These are phyloP conservation scores for Sinotaia quadrata DNA, from an alignment of 2,888 invertebrate genomes.

Conservation along the genomic window DNA sequence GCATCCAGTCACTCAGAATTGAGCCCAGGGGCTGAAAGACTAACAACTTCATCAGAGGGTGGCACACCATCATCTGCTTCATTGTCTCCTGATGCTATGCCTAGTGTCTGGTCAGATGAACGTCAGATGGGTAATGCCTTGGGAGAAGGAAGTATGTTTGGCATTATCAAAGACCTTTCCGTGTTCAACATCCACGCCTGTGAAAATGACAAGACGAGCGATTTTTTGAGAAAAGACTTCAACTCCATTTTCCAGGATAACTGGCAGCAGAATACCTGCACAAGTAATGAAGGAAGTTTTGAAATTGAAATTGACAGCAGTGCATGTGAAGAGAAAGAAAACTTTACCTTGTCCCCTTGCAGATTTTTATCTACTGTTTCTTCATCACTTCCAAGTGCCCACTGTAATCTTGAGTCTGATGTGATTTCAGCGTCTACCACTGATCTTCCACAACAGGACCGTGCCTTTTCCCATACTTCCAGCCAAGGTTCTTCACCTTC, in stretches of 20 bases:
- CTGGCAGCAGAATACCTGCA: neutral
- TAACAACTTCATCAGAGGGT: conserved; percentile 26
- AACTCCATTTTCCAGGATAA: conserved; percentile 30
- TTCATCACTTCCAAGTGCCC: neutral
- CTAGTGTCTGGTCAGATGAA: conserved; percentile 4
- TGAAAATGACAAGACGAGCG: conserved; percentile 66
- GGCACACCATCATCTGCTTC: conserved; percentile 11
- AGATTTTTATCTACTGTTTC: neutral
- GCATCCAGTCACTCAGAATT: conserved; percentile 28
- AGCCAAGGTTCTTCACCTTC: neutral
- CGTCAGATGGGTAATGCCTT: neutral
- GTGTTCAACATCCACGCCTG: conserved; percentile 66
- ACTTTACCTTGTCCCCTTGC: neutral
- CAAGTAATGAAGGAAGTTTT: neutral
- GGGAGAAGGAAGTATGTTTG: conserved; percentile 51
- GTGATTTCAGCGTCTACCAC: neutral
- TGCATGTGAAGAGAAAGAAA: conserved; percentile 5
- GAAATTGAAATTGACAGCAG: conserved; percentile 7
- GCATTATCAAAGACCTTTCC: conserved; percentile 69
- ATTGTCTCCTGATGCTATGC: conserved; percentile 2
- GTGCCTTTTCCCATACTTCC: too few relatives aligned
- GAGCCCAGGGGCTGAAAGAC: conserved; percentile 32
- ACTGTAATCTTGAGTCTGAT: too few relatives aligned
- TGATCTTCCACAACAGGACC: neutral
- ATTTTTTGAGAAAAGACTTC: conserved; percentile 63